A percentile compares a stretch with the other conserved stretches of the same genome.
phyloP scores from a whole-genome alignment of 92 coral and sea anemone species.

The Heliopora coerulea region DNA sequence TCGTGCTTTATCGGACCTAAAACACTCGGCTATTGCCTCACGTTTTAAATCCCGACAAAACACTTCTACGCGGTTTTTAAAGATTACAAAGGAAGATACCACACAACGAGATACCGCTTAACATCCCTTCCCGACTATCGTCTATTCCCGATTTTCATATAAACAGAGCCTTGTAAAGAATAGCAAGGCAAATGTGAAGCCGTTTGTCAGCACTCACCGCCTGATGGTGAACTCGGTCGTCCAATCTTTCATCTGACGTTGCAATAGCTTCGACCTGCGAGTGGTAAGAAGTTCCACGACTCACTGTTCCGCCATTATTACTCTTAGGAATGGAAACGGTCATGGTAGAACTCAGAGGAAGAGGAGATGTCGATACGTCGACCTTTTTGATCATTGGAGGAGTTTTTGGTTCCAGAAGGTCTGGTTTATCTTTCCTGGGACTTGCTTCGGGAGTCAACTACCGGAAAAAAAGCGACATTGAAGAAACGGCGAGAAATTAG shows the following conservation, averaged over 20 bases:
- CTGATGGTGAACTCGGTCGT: conserved; percentile 34
- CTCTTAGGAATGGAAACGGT: conserved; percentile 27
- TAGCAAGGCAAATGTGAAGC: too few relatives aligned
- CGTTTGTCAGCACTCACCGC: too few relatives aligned
- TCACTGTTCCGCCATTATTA: conserved; percentile 24
- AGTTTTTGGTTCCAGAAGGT: conserved; percentile 20
- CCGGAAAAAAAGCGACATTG: not conserved
- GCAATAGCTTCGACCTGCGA: conserved; percentile 41
- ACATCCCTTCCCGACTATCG: too few relatives aligned
- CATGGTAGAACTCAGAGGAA: conserved; percentile 21
- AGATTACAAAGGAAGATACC: too few relatives aligned
- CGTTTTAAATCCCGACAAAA: too few relatives aligned
- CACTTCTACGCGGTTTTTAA: too few relatives aligned
- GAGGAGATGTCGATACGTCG: conserved; percentile 34
- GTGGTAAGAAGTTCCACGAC: conserved; percentile 24
- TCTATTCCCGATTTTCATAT: too few relatives aligned
- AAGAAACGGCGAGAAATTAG: not conserved
- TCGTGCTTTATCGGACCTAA: too few relatives aligned
- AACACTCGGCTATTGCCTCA: too few relatives aligned
- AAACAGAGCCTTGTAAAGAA: too few relatives aligned
- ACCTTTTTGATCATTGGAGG: conserved; percentile 41
- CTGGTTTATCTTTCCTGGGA: conserved; percentile 33
- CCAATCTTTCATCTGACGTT: conserved; percentile 22
- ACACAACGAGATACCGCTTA: too few relatives aligned
- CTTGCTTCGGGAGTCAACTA: conserved; percentile 34